Base-by-base conservation (phyloP, 2,888 invertebrate species). In the Laspeyria flexula region DNA sequence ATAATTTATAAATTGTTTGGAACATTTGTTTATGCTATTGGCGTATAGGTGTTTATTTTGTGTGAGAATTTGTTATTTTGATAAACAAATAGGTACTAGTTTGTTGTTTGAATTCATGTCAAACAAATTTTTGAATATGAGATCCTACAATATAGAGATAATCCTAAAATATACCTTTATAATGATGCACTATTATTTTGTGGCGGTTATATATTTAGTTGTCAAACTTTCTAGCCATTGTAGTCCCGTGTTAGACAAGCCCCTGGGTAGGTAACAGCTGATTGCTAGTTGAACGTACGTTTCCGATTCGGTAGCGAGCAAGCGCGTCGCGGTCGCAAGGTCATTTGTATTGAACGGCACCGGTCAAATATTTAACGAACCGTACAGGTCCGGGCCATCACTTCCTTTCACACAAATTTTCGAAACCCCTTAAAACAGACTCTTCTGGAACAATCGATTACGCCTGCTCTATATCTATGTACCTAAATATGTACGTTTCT, bases 271-370 rank as follows among this genome's bases (percentile, higher is more conserved):
- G 35, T 65, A 79, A 76, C 83, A 85, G 86, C 84, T 86, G 85
- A 85, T 81, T 63, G 71, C 60, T 58, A 62, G 61, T 55, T 62
- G 63, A 75, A 68, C 73, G 78, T 70, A 73, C 79, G 77, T 77
- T 48, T 73, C 75, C 78, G 74, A 75, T 64, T 77, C 48, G 65
- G 66, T 56, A 74, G 66, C 69, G 77, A 75, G 69, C 71, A 79
- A 79, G 81, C 81, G 80, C 77, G 81, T 46, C 79, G 66, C 68
- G 60, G 54, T 69, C 65, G 71, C 85, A 83, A 86, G 86, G 85
- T 85, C 86, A 74, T 68, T 73, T 60, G 77, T 86, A 86, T 85
- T 78, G 85, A 86, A 79, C 86, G 85, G 77, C 61, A 67, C 71
- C 70, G 72, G 79, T 78, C 80, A 79, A 86, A 84, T 83, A 81